A percentile compares a stretch with the other conserved stretches of the same genome.
Conservation (phyloP, 2,888 invertebrate species). For the Cephus sareptanus region DNA sequence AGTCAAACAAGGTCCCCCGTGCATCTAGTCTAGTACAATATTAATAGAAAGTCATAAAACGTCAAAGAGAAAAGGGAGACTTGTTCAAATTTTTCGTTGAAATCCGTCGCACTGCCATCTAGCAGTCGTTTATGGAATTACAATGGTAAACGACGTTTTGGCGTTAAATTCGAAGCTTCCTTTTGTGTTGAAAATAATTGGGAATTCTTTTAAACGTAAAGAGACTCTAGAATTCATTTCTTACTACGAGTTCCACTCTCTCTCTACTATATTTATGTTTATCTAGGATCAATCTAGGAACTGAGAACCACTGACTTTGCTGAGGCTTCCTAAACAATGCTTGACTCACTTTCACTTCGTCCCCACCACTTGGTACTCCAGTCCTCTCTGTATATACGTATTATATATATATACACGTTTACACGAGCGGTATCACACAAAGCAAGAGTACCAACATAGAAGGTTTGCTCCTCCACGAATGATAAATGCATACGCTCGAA, state of each 20-base stretch:
- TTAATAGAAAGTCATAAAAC: neutral
- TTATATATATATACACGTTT: constrained; percentile 16
- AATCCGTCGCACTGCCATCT: neutral
- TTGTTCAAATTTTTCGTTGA: neutral
- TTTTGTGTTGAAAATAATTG: neutral
- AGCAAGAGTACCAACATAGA: neutral
- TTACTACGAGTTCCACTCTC: neutral
- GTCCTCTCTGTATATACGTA: constrained; percentile 15
- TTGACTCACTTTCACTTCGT: constrained; percentile 64
- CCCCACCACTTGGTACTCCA: constrained; percentile 39
- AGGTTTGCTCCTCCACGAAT: constrained; percentile 12
- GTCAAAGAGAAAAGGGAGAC: neutral
- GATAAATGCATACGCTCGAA: constrained; percentile 24
- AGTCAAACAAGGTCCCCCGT: neutral
- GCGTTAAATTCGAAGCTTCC: neutral
- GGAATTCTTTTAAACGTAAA: neutral
- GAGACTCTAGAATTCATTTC: neutral
- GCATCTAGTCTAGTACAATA: neutral
- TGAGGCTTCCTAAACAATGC: constrained; percentile 66
- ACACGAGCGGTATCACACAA: constrained; percentile 19
- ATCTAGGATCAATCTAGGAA: neutral
- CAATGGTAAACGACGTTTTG: neutral
- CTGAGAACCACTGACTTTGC: constrained; percentile 57
- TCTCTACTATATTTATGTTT: neutral
- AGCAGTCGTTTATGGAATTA: neutral